A percentile compares a stretch with the other conserved stretches of the same genome.
Evolutionary conservation across 2,797 vertebrate genomes (phyloP).

Genomic region (Fringilla coelebs): DNA sequence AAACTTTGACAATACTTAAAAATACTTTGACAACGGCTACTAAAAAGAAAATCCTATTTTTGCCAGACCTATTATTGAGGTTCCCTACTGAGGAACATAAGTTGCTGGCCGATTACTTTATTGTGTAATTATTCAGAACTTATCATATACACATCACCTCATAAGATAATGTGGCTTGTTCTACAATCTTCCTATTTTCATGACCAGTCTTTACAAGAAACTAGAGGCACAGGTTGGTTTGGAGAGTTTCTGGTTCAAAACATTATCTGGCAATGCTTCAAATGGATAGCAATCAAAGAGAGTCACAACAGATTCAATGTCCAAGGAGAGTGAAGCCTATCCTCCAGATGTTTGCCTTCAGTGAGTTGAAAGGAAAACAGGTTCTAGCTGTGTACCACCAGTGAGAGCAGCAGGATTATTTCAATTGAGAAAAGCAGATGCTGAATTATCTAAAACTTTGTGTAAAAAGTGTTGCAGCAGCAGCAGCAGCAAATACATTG

Average conservation of each 20-base stretch:
- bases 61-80: background rate
- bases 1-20: background rate
- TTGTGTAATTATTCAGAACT: background rate
- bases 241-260: background rate
- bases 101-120: slow-evolving; percentile 3
- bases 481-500: background rate
- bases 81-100: background rate
- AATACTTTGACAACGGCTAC: background rate
- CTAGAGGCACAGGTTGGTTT: background rate
- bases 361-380: background rate
- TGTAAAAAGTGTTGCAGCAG: background rate
- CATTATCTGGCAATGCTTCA: background rate
- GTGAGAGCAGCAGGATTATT: background rate
- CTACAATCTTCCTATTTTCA: background rate
- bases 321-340: background rate
- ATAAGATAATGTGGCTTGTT: background rate
- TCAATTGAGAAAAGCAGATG: background rate
- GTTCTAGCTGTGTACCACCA: background rate
- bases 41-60: background rate
- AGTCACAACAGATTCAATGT: background rate
- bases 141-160: background rate
- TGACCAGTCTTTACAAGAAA: background rate
- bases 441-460: background rate
- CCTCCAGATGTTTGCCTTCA: background rate
- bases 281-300: background rate